Evolutionary conservation across 1,140 invertebrate genomes (phyloP), one percentile per base, ranked within the genome.

Genomic region (Drosophila eugracilis): DNA sequence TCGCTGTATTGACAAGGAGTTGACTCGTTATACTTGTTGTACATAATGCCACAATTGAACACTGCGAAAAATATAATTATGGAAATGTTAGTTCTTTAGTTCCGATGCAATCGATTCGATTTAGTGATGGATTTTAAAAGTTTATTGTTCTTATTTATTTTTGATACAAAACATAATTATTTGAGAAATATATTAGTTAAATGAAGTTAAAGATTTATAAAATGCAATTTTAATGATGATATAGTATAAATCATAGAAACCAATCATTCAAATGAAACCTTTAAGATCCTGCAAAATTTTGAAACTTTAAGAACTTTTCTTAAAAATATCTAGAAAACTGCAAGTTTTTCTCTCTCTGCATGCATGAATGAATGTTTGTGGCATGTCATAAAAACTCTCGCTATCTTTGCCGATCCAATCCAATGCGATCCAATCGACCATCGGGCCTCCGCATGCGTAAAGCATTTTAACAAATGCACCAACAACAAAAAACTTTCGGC

Each of bases 341-440:
- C 19, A 3, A 5, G 2, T 4, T 26, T 60, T 60, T 63, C n/a
- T 60, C 28, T 14, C 28, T 45, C 21, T 37, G 52, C 44, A 19
- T 22, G 1, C 9, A 39, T 30, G 9, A 52, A 39, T 36, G 12
- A 60, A 10, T 62, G 42, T 47, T 32, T 41, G 59, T 42, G 15
- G 59, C 42, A 65, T 45, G 19, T 67, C 62, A 78, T 83, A 81
- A 81, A 81, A 50, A 66, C 63, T 36, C n/a, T 26, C 54, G 57
- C 62, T 77, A 83, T 83, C 65, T 67, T 67, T 37, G 37, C 28
- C 60, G 65, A 67, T 45, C 42, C 39, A 21, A 41, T 41, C 10
- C n/a, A n/a, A n/a, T n/a, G 30, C 22, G 17, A 45, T 45, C 6
- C 22, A 7, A 44, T 67, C 65, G 62, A 17, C 63, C 54, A 55